Evolutionary conservation across 2,113 vertebrate species (phyloP).

Genomic region (Mus pahari): DNA sequence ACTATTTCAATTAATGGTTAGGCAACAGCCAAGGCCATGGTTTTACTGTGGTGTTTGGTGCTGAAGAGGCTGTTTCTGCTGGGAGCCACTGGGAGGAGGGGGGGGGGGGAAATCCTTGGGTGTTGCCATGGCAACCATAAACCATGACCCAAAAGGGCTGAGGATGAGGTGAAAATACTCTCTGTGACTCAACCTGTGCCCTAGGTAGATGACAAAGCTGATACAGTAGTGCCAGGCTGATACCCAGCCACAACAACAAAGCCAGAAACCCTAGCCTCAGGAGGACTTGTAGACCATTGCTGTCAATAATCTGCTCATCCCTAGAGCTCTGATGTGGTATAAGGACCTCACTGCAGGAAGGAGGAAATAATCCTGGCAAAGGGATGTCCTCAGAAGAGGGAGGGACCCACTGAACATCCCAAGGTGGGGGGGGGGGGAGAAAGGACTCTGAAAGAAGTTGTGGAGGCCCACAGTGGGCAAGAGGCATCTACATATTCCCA

Average conservation of each 20-base stretch:
- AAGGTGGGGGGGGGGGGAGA: background rate
- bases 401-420: background rate
- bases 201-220: background rate
- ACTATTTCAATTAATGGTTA: constrained; percentile 62
- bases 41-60: constrained; percentile 12
- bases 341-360: background rate
- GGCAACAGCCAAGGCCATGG: constrained; percentile 42
- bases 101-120: constrained; percentile 19
- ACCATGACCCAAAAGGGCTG: background rate
- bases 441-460: background rate
- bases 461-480: background rate
- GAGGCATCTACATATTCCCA: background rate
- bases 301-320: background rate
- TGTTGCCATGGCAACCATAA: constrained; percentile 57
- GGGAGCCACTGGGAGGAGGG: background rate
- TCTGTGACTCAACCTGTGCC: background rate
- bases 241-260: too few species aligned
- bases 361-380: constrained; percentile 11
- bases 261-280: background rate
- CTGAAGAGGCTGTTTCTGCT: constrained; percentile 41
- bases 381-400: background rate
- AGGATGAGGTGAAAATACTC: constrained; percentile 52
- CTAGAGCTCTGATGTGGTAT: background rate
- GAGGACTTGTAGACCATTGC: rapidly evolving
- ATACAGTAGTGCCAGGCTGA: background rate